A percentile compares a stretch with the other conserved stretches of the same genome.
Evolutionary conservation across 2,888 invertebrate species (phyloP).

Genomic region (Scaptodrosophila latifasciaeformis): DNA sequence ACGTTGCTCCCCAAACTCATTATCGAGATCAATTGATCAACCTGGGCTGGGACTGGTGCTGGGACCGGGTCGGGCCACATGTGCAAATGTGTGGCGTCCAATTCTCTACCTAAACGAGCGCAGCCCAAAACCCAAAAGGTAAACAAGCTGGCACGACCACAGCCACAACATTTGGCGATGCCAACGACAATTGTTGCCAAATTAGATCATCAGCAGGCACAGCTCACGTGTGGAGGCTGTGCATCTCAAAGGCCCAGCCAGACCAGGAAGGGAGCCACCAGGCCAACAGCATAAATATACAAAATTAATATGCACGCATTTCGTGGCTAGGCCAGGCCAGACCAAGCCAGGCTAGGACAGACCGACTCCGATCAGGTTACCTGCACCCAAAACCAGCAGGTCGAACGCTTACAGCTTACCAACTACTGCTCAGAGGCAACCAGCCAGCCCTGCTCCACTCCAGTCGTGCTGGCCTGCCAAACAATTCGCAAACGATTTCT

Average conservation of each 20-base stretch:
- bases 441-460: constrained; percentile 26
- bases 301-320: constrained; percentile 72
- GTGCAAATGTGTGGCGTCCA: constrained; percentile 19
- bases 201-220: constrained; percentile 70
- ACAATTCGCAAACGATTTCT: constrained; percentile 70
- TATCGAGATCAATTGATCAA: constrained; percentile 72
- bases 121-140: constrained; percentile 19
- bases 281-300: constrained; percentile 41
- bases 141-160: constrained; percentile 35
- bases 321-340: constrained; percentile 46
- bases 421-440: background rate
- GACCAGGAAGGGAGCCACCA: constrained; percentile 8
- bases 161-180: constrained; percentile 30
- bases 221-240: constrained; percentile 20
- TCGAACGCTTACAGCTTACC: background rate
- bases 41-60: constrained; percentile 29
- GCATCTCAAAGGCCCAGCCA: constrained; percentile 17
- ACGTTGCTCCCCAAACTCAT: constrained; percentile 60
- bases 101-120: constrained; percentile 6
- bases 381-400: constrained; percentile 1
- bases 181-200: constrained; percentile 73
- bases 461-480: constrained; percentile 43
- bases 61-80: constrained; percentile 29
- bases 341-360: background rate
- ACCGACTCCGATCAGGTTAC: constrained; percentile 34